Base-by-base conservation (phyloP, 2,113 vertebrate species). In the Puffinus mauretanicus region DNA sequence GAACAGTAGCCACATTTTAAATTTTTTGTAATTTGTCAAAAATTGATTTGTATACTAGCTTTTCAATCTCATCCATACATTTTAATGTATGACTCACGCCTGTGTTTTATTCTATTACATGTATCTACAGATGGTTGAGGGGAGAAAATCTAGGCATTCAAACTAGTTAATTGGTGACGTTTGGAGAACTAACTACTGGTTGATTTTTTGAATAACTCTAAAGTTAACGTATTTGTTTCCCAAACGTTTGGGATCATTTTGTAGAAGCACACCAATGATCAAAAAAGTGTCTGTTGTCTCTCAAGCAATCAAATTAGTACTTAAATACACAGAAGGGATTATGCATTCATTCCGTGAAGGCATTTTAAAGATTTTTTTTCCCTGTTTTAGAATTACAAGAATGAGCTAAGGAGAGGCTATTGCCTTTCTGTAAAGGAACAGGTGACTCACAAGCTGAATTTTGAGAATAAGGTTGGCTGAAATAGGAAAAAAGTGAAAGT, bases 391-490 rank as follows among this genome's bases (percentile, higher is more conserved):
- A 46, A 55, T 86, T 80, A 58, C 13, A 78, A 87, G 82, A 77
- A 75, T 55, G 21, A 88, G 30, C 24, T 87, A 76, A 81, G 51
- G 36, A 78, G 52, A 78, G 26, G 42, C 8, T 73, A 72, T 61
- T 91, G 75, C 27, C 44, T 62, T 76, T 86, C 66, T 75, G 12
- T 60, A 67, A 83, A 92, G 60, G 58, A 90, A 73, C 26, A 77
- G 36, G 51, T 92, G 90, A 96, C 57, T 95, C 77, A 95, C 29
- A 75, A 82, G 30, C 8, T 75, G 65, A 79, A 89, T 91, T 96
- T 90, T 90, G 72, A 94, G 88, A 83, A 60, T 73, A 84, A 90
- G 36, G n/a, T n/a, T 95, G 34, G 79, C 61, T 61, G 69, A 91
- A 94, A 94, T 25, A 79, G 51, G 58, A 93, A 88, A 82, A n/a